Evolutionary conservation across 1,140 invertebrate species (phyloP).

Genomic region (Wasmannia auropunctata): DNA sequence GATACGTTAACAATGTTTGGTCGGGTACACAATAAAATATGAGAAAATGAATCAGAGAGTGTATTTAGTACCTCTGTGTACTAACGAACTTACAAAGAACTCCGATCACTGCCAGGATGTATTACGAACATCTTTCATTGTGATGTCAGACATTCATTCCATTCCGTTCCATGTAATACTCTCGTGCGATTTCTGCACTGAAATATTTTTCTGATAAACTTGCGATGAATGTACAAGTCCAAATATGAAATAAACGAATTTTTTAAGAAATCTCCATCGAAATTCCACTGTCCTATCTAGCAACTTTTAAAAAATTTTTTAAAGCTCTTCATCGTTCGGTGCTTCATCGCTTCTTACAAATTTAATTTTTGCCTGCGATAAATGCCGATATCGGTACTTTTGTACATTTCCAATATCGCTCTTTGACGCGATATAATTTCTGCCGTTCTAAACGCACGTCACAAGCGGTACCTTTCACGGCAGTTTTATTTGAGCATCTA

Average conservation of each 20-base stretch:
- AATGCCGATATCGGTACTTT: not conserved
- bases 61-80: conserved; percentile 1
- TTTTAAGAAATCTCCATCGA: conserved; percentile 72
- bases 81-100: conserved; percentile 32
- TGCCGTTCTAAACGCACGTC: not conserved
- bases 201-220: conserved; percentile 65
- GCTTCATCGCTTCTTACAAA: not conserved
- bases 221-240: conserved; percentile 76
- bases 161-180: conserved; percentile 66
- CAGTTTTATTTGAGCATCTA: conserved; percentile 17
- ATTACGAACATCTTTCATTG: conserved; percentile 62
- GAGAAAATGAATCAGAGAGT: not conserved
- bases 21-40: conserved; percentile 22
- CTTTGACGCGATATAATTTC: conserved; percentile 22
- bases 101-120: conserved; percentile 68
- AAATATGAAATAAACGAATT: conserved; percentile 80
- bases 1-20: conserved; percentile 19
- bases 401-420: conserved; percentile 50
- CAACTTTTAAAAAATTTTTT: not conserved
- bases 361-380: not conserved
- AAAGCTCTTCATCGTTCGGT: not conserved
- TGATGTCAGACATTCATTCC: conserved; percentile 74
- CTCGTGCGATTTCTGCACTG: conserved; percentile 65
- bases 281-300: not conserved
- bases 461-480: conserved; percentile 16